phyloP scores from a whole-genome alignment of 2,888 invertebrate genomes.

The Agrotis ipsilon region DNA sequence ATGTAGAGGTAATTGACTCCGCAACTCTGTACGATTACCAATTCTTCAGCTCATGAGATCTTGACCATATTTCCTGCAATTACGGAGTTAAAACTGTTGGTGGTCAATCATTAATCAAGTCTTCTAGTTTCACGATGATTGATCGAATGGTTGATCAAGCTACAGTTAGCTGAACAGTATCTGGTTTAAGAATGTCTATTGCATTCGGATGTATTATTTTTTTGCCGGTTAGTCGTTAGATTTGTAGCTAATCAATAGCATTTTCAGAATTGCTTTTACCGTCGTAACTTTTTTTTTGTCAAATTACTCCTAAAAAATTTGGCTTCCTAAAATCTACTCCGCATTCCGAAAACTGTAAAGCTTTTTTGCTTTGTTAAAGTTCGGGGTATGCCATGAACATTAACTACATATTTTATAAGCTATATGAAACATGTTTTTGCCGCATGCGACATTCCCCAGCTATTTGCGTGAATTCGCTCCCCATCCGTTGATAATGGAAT shows the following conservation, averaged over 20 bases:
- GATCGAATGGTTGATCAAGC: slow-evolving; percentile 12
- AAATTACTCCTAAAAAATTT: too few relatives aligned
- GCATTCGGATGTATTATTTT: slow-evolving; percentile 7
- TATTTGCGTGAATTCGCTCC: slow-evolving; percentile 58
- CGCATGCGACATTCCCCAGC: slow-evolving; percentile 59
- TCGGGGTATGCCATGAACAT: slow-evolving; percentile 26
- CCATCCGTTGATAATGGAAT: slow-evolving; percentile 53
- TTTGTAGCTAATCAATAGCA: slow-evolving; percentile 10
- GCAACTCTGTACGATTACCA: slow-evolving; percentile 23
- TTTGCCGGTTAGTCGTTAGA: slow-evolving; percentile 1
- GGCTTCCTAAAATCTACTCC: not conserved
- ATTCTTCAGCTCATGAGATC: slow-evolving; percentile 24
- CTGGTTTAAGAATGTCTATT: slow-evolving; percentile 21
- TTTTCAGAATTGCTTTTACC: slow-evolving; percentile 26
- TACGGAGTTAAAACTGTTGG: slow-evolving; percentile 24
- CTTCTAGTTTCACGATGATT: slow-evolving; percentile 25
- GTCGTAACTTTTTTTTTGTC: too few relatives aligned
- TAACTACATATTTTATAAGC: slow-evolving; percentile 25
- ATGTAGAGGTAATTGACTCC: slow-evolving; percentile 43
- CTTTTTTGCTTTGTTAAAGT: slow-evolving; percentile 4
- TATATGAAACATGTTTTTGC: slow-evolving; percentile 54
- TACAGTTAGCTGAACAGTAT: slow-evolving; percentile 38
- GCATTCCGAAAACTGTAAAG: slow-evolving; percentile 12
- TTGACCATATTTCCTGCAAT: slow-evolving; percentile 46
- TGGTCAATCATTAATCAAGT: slow-evolving; percentile 29